Evolutionary conservation across 2,888 invertebrate genomes (phyloP).

Genomic region (Leptinotarsa haldemani): DNA sequence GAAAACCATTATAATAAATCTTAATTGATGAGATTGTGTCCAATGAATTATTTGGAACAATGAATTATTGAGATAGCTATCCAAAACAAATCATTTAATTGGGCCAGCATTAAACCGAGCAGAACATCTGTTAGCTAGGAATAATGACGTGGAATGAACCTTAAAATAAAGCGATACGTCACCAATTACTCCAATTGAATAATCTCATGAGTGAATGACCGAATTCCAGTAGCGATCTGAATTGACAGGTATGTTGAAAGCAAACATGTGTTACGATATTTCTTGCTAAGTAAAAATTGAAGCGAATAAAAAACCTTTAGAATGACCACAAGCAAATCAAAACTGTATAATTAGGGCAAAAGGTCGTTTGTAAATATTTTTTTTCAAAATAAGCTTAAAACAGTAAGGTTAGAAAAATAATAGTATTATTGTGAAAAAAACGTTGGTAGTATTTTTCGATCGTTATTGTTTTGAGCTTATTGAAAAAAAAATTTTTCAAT

Average conservation of each 20-base stretch:
- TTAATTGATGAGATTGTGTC: background rate
- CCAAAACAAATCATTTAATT: slow-evolving; percentile 29
- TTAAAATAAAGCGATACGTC: background rate
- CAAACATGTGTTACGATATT: too few species aligned
- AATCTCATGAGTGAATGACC: background rate
- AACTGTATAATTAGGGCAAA: too few species aligned
- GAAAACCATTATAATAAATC: background rate
- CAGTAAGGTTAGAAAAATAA: too few species aligned
- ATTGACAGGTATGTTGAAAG: background rate
- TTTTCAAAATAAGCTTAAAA: too few species aligned
- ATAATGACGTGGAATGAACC: background rate
- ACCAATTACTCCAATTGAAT: background rate
- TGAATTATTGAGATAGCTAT: slow-evolving; percentile 27
- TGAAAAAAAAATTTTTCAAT: too few species aligned
- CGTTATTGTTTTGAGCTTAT: too few species aligned
- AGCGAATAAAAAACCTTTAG: too few species aligned
- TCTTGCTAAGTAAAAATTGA: too few species aligned
- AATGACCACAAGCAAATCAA: too few species aligned
- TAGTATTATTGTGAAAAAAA: too few species aligned
- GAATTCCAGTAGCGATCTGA: background rate
- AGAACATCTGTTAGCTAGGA: slow-evolving; percentile 22
- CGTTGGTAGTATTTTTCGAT: too few species aligned
- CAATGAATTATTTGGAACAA: slow-evolving; percentile 14
- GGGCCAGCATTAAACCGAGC: slow-evolving; percentile 19
- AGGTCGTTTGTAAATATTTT: too few species aligned